Evolutionary conservation across 2,797 vertebrate genomes (phyloP).

Genomic region (Alosa sapidissima): DNA sequence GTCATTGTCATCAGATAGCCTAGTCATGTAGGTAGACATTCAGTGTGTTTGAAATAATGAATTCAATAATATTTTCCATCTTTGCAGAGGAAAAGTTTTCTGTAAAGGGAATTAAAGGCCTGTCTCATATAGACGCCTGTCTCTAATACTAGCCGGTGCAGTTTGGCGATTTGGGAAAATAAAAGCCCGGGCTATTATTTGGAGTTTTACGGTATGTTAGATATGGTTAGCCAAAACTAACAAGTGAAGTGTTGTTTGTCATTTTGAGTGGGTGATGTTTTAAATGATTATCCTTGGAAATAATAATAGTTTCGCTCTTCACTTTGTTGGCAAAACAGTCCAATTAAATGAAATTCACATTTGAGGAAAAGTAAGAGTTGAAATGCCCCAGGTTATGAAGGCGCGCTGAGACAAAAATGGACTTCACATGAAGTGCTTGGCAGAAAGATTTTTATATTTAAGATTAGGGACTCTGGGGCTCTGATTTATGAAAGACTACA

Average conservation of each 20-base stretch:
- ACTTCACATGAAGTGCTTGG: slow-evolving; percentile 9
- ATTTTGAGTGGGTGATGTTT: background rate
- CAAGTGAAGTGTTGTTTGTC: slow-evolving; percentile 7
- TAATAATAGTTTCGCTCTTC: background rate
- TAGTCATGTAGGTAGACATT: no score
- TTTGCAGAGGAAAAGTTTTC: no score
- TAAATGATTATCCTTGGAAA: background rate
- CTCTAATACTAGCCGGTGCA: no score
- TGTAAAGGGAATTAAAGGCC: no score
- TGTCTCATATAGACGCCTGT: no score
- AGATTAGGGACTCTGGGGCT: slow-evolving; percentile 33
- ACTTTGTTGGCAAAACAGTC: background rate
- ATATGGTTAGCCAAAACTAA: slow-evolving; percentile 15
- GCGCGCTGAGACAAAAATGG: background rate
- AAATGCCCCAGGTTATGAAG: slow-evolving; percentile 7
- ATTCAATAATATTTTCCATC: no score
- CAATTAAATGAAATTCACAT: slow-evolving; percentile 17
- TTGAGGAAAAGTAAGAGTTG: background rate
- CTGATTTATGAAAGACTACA: slow-evolving; percentile 23
- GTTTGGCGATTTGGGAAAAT: no score
- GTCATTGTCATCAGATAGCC: no score
- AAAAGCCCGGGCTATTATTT: no score
- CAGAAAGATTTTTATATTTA: slow-evolving; percentile 28
- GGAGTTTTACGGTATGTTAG: no score
- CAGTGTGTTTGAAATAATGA: no score